phyloP scores from a whole-genome alignment of 2,888 invertebrate species.

The Isoperla grammatica region DNA sequence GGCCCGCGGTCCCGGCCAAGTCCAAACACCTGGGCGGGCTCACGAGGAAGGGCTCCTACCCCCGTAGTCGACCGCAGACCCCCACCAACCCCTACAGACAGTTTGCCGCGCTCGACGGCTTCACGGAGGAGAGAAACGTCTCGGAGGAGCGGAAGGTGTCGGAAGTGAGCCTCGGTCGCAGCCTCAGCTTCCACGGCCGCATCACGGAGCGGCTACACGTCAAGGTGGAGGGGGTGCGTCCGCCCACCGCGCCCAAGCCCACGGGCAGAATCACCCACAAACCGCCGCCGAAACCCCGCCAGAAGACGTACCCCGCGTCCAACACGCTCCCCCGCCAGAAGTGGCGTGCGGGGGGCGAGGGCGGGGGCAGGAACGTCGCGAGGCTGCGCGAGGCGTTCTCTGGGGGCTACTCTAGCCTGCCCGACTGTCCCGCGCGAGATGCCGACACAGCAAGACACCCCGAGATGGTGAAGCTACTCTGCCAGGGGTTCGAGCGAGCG shows the following conservation, averaged over 20 bases:
- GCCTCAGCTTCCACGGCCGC: neutral
- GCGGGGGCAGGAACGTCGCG: neutral
- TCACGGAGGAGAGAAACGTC: neutral
- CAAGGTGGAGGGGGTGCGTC: neutral
- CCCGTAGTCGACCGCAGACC: slow-evolving; percentile 21
- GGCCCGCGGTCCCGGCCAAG: slow-evolving; percentile 21
- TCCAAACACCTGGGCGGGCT: slow-evolving; percentile 8
- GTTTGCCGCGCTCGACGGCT: neutral
- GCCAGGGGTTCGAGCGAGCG: slow-evolving; percentile 28
- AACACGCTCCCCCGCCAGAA: neutral
- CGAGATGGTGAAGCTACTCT: slow-evolving; percentile 26
- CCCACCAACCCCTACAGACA: slow-evolving; percentile 11
- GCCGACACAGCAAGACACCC: neutral
- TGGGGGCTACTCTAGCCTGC: neutral
- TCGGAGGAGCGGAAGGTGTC: neutral
- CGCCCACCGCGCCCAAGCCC: slow-evolving; percentile 27
- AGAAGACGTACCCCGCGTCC: slow-evolving; percentile 15
- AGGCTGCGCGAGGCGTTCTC: slow-evolving; percentile 6
- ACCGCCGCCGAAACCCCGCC: slow-evolving; percentile 27
- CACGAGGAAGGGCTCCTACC: slow-evolving; percentile 23
- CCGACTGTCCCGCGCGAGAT: neutral
- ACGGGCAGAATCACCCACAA: slow-evolving; percentile 25
- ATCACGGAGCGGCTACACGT: neutral
- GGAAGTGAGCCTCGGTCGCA: neutral
- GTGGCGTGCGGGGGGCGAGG: no score